Evolutionary conservation across 1,140 invertebrate species (phyloP).

Genomic region (Paraescarpia echinospica): DNA sequence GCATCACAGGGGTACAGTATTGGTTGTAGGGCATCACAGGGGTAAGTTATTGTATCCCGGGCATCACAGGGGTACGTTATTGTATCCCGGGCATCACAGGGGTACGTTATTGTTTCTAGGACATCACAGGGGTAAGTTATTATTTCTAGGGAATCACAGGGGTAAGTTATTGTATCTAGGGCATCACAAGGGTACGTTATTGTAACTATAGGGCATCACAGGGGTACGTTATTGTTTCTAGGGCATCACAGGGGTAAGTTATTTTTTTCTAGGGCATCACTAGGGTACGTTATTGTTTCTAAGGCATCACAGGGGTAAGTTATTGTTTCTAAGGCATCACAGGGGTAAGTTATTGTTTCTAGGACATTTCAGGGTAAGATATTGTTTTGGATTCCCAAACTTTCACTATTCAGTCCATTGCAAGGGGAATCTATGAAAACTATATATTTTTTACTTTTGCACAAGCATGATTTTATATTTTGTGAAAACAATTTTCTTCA

Average conservation of each 20-base stretch:
- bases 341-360: constrained; percentile 2
- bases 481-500: no score
- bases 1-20: neutral
- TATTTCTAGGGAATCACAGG: neutral
- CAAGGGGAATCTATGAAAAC: no score
- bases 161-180: neutral
- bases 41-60: neutral
- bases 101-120: neutral
- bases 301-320: neutral
- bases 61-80: neutral
- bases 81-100: neutral
- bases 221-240: neutral
- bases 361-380: neutral
- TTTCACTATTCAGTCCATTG: no score
- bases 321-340: neutral
- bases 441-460: no score
- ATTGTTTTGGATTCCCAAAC: no score
- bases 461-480: no score
- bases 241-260: neutral
- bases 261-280: neutral
- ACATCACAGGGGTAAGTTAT: neutral
- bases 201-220: neutral
- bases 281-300: neutral
- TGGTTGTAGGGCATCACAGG: neutral
- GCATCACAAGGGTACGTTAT: neutral